Base-by-base conservation (phyloP, 2,888 invertebrate species). In the Hybos culiciformis region DNA sequence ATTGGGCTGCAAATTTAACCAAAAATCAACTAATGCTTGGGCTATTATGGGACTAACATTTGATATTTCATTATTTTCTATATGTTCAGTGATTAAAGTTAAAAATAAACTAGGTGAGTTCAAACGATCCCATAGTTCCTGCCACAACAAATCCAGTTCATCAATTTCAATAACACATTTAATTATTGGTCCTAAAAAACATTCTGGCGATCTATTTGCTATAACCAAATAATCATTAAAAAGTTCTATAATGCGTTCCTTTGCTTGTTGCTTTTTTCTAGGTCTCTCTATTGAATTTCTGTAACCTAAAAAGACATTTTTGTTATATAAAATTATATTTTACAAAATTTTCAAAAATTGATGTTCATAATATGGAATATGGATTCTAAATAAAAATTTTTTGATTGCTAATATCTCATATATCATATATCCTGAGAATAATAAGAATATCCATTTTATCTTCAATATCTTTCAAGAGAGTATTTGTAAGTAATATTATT, bases 11-110 rank as follows among this genome's bases (percentile, higher is more conserved):
- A 70, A 71, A 32, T 71, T 66, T 51, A 78, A 74, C 62, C 80
- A 77, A 60, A 81, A 75, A 15, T 71, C 68, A 5, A 86, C 78
- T 52, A 86, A 72, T 42, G 78, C 77, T 59, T 85, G 81, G 46
- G 82, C 76, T 39, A 86, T 74, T 5, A 69, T 67, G 0, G 85
- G 84, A 38, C 80, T 79, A 12, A 85, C 69, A 37, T 62, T 60
- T 6, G 67, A 63, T 37, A 85, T 63, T 36, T 71, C 68, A 50
- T 79, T 80, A 50, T 72, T 73, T 46, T 77, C 68, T 50, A 85
- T 77, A 56, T 79, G 78, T 7, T 79, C 77, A 42, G 83, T 80
- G 44, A 87, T 64, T 50, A 79, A 70, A 46, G 80, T 78, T 47
- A 83, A 68, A 56, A 80, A 84, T 42, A 74, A 65, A 5, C 70